Percentiles rank a stretch among this genome's conserved stretches.
Evolutionary conservation across 2,113 vertebrate genomes (phyloP).

Genomic region (Pluvianellus socialis): DNA sequence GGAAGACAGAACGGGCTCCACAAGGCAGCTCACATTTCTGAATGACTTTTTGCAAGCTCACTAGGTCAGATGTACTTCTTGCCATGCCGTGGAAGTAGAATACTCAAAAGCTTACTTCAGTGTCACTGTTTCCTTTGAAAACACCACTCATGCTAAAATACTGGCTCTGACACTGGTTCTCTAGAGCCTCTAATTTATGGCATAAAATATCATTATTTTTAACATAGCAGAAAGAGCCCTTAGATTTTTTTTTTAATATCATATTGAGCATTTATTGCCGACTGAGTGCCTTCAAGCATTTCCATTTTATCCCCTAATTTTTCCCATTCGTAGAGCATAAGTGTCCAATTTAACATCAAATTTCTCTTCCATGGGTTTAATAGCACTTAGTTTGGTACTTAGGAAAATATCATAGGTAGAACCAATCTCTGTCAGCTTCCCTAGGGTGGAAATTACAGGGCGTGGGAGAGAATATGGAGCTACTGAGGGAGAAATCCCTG

Average conservation of each 20-base stretch:
- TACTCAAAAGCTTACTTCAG: not conserved
- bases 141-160: not conserved
- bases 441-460: constrained; percentile 48
- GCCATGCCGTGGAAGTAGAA: not conserved
- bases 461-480: constrained; percentile 38
- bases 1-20: not conserved
- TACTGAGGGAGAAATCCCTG: constrained; percentile 30
- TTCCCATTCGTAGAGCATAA: constrained; percentile 25
- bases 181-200: constrained; percentile 7
- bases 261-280: not conserved
- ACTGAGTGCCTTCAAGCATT: constrained; percentile 45
- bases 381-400: constrained; percentile 60
- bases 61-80: not conserved
- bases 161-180: not conserved
- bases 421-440: constrained; percentile 52
- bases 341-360: constrained; percentile 59
- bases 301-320: constrained; percentile 51
- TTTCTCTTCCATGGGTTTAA: constrained; percentile 59
- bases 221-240: not conserved
- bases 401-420: constrained; percentile 59
- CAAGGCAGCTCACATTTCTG: not conserved
- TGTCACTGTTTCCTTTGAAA: rapidly evolving
- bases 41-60: not conserved
- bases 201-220: constrained; percentile 29
- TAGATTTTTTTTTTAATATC: not conserved